Evolutionary conservation across 2,888 invertebrate genomes (phyloP), one percentile per base, ranked within the genome.

Genomic region (Magallana nippona): DNA sequence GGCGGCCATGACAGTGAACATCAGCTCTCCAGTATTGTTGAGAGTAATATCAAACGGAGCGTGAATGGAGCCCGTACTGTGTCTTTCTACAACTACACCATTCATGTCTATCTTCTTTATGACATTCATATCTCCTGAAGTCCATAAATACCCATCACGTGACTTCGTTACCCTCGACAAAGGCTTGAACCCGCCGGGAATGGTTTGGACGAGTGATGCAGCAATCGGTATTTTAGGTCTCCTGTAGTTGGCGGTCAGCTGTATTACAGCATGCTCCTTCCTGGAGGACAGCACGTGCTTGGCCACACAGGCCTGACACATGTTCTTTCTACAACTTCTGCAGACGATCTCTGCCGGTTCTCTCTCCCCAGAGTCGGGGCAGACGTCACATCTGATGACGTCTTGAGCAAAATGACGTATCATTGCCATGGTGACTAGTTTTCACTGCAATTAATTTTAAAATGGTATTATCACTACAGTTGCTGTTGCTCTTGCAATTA

Each of bases 31-130:
- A 17, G 1, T 15, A 8, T 60, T 60, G 17, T 60, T 60, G n/a
- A 60, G n/a, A 60, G 60, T n/a, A 17, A 60, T 60, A 60, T 60
- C 60, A 60, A 60, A 60, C 17, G 60, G 60, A 2, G 60, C 17
- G 17, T 60, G 60, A 60, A 60, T 15, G 8, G 60, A 60, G 17
- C 60, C 60, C n/a, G n/a, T 60, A 60, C 60, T 60, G 60, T n/a
- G 15, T 60, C n/a, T 60, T 60, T 60, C 60, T 15, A 60, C n/a
- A 11, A 60, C 60, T 8, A 60, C n/a, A n/a, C 60, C 60, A 60
- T 60, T 60, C n/a, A 60, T n/a, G 60, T 60, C 60, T n/a, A 60
- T n/a, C n/a, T 60, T 60, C 60, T 60, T 60, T n/a, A 60, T 15
- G 17, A n/a, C n/a, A 60, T 60, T 60, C 60, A 60, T 60, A 8